Conservation (phyloP, 1,140 invertebrate species). For the Drosophila navojoa region DNA sequence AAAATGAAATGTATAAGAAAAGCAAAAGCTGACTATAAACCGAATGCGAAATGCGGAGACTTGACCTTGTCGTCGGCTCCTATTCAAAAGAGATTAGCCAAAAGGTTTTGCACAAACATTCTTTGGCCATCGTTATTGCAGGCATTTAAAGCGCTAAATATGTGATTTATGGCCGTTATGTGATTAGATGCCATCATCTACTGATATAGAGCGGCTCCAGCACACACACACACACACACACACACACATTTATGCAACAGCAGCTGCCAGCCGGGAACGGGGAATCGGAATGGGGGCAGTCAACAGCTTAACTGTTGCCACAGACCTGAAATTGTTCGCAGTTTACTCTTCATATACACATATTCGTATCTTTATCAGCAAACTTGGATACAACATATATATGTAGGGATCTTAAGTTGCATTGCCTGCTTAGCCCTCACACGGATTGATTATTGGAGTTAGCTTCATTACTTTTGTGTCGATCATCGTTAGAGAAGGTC, state of each 20-base stretch:
- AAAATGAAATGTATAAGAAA: no score
- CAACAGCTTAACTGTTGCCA: not conserved
- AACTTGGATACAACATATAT: not conserved
- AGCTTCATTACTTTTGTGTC: no score
- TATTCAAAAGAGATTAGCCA: slow-evolving; percentile 54
- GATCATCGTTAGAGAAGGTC: no score
- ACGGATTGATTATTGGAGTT: not conserved
- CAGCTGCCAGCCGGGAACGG: slow-evolving; percentile 3
- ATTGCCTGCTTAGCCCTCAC: not conserved
- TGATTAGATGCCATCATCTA: slow-evolving; percentile 40
- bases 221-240: not conserved
- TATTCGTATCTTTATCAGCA: no score
- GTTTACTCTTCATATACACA: no score
- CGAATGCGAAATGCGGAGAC: not conserved
- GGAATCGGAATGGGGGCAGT: not conserved
- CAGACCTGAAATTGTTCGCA: no score
- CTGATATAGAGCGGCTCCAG: slow-evolving; percentile 12
- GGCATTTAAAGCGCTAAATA: slow-evolving; percentile 28
- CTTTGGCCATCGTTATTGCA: slow-evolving; percentile 28
- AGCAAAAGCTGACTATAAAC: not conserved
- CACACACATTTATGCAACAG: slow-evolving; percentile 11
- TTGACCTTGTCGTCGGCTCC: slow-evolving; percentile 48
- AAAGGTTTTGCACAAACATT: slow-evolving; percentile 40
- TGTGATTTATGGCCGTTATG: slow-evolving; percentile 48
- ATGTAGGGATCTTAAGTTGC: not conserved